Percentiles rank a stretch among this genome's conserved stretches.
Evolutionary conservation across 2,113 vertebrate species (phyloP).

Genomic region (Xiphorhynchus elegans): DNA sequence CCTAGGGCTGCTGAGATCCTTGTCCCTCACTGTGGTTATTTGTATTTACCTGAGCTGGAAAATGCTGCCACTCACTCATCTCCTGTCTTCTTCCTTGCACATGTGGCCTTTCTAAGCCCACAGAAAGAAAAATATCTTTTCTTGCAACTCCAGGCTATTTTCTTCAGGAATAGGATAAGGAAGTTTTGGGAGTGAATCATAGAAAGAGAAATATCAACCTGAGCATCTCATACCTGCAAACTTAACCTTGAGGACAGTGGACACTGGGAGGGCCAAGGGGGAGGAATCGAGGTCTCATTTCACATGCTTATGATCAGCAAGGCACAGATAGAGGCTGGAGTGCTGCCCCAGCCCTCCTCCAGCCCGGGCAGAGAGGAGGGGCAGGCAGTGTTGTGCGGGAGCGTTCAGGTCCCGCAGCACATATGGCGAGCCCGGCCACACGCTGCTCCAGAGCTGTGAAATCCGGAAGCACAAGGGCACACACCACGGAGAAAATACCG

Average conservation of each 20-base stretch:
- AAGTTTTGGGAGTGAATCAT: not conserved
- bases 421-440: constrained; percentile 46
- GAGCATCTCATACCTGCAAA: fast-evolving
- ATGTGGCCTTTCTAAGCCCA: not conserved
- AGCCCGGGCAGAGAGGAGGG: not conserved
- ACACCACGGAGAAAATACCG: not conserved
- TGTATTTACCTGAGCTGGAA: not conserved
- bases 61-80: not conserved
- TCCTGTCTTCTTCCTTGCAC: not conserved
- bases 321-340: not conserved
- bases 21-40: not conserved
- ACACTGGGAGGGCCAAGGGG: not conserved
- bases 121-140: not conserved
- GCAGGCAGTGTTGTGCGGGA: not conserved
- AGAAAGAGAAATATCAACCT: not conserved
- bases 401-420: not conserved
- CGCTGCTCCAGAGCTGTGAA: constrained; percentile 3
- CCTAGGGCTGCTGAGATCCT: not conserved
- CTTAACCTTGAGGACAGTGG: not conserved
- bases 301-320: not conserved
- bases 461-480: constrained; percentile 29
- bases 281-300: not conserved
- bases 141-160: not conserved
- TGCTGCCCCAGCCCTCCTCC: not conserved
- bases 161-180: not conserved